phyloP scores from a whole-genome alignment of 2,113 vertebrate genomes.

The Odobenus rosmarus region DNA sequence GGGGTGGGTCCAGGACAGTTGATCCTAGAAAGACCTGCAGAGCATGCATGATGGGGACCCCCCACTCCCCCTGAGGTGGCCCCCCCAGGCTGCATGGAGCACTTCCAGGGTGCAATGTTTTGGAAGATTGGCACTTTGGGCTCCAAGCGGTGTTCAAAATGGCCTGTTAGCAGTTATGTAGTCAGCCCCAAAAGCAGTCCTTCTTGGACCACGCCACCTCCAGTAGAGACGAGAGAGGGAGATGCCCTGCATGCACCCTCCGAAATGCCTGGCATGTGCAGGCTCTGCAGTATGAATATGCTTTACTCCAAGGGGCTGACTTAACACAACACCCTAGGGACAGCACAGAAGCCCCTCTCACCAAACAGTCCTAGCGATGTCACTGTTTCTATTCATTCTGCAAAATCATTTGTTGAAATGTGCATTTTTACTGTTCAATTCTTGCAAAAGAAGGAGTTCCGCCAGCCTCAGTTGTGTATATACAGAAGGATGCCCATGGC shows the following conservation, averaged over 20 bases:
- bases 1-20: background rate
- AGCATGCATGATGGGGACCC: background rate
- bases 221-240: background rate
- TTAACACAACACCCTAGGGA: background rate
- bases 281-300: background rate
- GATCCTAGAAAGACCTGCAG: background rate
- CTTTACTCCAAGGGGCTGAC: background rate
- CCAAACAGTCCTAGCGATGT: background rate
- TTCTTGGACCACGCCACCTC: background rate
- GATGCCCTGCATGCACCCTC: background rate
- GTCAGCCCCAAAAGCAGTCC: background rate
- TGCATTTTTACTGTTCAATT: background rate
- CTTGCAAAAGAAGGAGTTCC: background rate
- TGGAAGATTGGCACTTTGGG: background rate
- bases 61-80: background rate
- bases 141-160: background rate
- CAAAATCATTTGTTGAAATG: background rate
- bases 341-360: background rate
- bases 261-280: background rate
- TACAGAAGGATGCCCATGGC: background rate
- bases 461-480: slow-evolving; percentile 48
- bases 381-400: background rate
- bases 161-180: accelerated
- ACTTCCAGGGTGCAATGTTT: accelerated
- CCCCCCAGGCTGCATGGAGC: background rate